Evolutionary conservation across 2,797 vertebrate species (phyloP).

Genomic region (Eleutherodactylus coqui): DNA sequence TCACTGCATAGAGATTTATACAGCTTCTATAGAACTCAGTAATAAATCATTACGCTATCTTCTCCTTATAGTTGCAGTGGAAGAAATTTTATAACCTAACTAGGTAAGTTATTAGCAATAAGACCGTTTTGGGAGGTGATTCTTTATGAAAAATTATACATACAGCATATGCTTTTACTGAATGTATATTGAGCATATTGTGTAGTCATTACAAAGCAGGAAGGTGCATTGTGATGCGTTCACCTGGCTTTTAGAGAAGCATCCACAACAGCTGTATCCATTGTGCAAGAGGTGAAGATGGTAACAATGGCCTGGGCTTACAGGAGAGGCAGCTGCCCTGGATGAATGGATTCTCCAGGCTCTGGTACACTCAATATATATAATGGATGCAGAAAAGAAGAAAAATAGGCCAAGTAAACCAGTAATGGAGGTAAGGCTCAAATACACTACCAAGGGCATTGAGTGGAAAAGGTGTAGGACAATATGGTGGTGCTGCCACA

Average conservation of each 20-base stretch:
- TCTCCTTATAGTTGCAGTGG: too few species aligned
- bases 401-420: too few species aligned
- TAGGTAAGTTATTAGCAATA: not conserved
- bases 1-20: not conserved
- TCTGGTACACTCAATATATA: not conserved
- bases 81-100: not conserved
- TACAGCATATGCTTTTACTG: not conserved
- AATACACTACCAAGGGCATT: too few species aligned
- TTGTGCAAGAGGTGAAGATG: conserved; percentile 7
- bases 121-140: not conserved
- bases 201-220: not conserved
- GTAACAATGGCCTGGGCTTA: not conserved
- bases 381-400: too few species aligned
- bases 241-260: conserved; percentile 14
- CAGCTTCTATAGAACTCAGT: not conserved
- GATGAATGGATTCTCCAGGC: not conserved
- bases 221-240: not conserved
- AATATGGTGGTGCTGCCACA: too few species aligned
- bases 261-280: not conserved
- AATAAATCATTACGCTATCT: not conserved
- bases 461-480: too few species aligned
- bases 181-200: not conserved
- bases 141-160: not conserved
- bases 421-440: too few species aligned
- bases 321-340: not conserved